Evolutionary conservation across 2,113 vertebrate genomes (phyloP), one percentile per base, ranked within the genome.

Genomic region (Centropus bengalensis): DNA sequence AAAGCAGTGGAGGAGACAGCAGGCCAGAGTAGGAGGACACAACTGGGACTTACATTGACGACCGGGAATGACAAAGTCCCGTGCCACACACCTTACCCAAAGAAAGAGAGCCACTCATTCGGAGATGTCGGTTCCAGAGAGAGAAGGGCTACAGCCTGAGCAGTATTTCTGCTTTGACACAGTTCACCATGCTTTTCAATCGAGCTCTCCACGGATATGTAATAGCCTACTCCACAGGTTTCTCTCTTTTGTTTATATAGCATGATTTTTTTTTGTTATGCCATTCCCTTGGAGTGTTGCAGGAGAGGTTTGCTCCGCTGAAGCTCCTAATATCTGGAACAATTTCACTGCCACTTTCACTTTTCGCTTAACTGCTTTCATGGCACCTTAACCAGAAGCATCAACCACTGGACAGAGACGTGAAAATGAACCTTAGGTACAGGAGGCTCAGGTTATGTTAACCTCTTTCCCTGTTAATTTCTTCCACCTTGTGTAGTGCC

Each of bases 21-120:
- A 94, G 80, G 28, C n/a, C 55, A 67, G 20, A 81, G 33, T 6
- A 47, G 60, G 47, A 68, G 64, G 68, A 62, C 76, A 88, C 60
- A 27, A 12, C 18, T 10, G 45, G 52, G 60, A 38, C 73, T 63
- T 63, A 30, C 3, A 82, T 1, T 70, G 80, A 70, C 60, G 82
- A 75, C 76, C 1, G 27, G 69, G 15, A 66, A 42, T 2, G 33
- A 78, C 19, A 40, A 63, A 93, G 60, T 64, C 30, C n/a, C 0
- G 0, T 47, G 42, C 59, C 45, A 58, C 0, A 0, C 18, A 56
- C 51, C 59, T 59, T 26, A 44, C 44, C 33, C 75, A n/a, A 70
- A 77, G 77, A 92, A 84, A 2, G 1, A 7, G 64, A 70, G 38
- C 52, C 71, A 68, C 33, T 81, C 69, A 12, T 38, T 27, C 33